Evolutionary conservation across 2,113 vertebrate genomes (phyloP).

Genomic region (Mustelus asterias): DNA sequence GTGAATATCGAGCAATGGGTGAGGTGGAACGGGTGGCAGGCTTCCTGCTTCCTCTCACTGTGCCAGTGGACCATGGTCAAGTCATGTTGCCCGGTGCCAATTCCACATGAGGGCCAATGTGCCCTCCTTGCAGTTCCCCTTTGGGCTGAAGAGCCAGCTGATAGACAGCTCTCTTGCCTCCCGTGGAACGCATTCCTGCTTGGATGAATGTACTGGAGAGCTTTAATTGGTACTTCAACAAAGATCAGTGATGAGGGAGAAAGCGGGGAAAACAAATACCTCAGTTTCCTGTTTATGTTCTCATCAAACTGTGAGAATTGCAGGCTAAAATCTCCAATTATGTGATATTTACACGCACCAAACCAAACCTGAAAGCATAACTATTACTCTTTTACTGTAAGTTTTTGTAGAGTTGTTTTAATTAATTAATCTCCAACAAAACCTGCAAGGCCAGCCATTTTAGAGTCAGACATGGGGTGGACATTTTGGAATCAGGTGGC

Average conservation of each 20-base stretch:
- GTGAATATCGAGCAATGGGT: not conserved
- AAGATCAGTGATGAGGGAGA: not conserved
- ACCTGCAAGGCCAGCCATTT: not conserved
- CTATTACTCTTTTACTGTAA: not conserved
- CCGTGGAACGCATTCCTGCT: not conserved
- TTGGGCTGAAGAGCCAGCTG: not conserved
- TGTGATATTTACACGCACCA: not conserved
- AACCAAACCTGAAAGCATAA: not conserved
- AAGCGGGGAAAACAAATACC: not conserved
- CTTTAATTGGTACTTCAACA: not conserved
- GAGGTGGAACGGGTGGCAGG: not conserved
- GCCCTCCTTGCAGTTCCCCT: not conserved
- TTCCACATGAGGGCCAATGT: not conserved
- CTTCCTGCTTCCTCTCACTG: not conserved
- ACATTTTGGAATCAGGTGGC: not conserved
- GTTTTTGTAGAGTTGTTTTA: not conserved
- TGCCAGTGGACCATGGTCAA: not conserved
- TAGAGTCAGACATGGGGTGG: not conserved
- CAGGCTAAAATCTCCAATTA: not conserved
- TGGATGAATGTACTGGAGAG: not conserved
- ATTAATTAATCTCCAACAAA: not conserved
- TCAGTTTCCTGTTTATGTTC: not conserved
- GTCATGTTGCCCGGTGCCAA: not conserved
- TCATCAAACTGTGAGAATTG: not conserved
- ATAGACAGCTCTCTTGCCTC: not conserved